Evolutionary conservation across 2,113 vertebrate species (phyloP).

Genomic region (Murina feae): DNA sequence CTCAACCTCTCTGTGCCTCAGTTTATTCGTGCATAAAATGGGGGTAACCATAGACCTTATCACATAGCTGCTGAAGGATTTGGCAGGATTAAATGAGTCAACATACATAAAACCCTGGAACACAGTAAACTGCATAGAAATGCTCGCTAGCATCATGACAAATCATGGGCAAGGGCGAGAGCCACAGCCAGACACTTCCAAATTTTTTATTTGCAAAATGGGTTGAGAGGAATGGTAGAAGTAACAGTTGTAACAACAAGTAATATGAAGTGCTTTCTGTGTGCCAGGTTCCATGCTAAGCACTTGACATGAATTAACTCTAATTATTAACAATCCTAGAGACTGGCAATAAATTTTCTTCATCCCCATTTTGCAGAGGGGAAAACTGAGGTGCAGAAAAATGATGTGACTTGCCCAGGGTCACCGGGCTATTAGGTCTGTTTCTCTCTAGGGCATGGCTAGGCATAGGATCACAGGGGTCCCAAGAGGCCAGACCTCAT

Average conservation of each 20-base stretch:
- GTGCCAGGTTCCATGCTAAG: not conserved
- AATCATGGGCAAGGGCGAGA: not conserved
- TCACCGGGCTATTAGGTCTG: not conserved
- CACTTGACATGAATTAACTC: not conserved
- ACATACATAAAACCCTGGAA: not conserved
- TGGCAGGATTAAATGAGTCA: not conserved
- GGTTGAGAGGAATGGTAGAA: not conserved
- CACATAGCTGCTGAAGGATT: not conserved
- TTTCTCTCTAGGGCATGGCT: not conserved
- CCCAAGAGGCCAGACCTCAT: not conserved
- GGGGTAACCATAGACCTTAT: not conserved
- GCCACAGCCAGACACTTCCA: not conserved
- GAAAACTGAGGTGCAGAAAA: not conserved
- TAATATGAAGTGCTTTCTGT: not conserved
- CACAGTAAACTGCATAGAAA: not conserved
- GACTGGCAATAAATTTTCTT: not conserved
- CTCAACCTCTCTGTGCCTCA: not conserved
- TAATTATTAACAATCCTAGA: not conserved
- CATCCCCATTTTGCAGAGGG: not conserved
- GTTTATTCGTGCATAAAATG: not conserved
- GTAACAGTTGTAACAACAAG: not conserved
- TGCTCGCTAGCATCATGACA: not conserved
- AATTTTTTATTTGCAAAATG: conserved; percentile 7
- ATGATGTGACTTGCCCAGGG: not conserved
- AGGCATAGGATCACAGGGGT: not conserved